Percentiles rank a stretch among this genome's conserved stretches.
Conservation (phyloP, 2,113 vertebrate genomes). For the Dipodomys spectabilis region DNA sequence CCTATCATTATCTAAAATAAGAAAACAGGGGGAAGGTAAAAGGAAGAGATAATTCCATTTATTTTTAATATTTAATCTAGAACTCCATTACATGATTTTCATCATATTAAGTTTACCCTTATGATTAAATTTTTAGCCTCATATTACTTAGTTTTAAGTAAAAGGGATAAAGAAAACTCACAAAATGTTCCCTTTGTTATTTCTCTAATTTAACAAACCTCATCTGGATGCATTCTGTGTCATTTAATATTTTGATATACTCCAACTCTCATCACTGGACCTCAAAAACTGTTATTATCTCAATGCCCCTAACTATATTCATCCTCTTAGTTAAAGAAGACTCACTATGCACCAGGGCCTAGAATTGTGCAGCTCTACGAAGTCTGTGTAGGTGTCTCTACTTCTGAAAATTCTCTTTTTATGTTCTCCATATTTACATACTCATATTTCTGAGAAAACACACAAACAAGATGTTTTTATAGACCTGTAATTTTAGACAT, state of each 20-base stretch:
- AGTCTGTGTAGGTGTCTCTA: neutral
- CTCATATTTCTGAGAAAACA: neutral
- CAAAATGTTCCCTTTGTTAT: conserved; percentile 25
- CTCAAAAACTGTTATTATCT: conserved; percentile 40
- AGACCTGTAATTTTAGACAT: neutral
- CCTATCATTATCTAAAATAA: conserved; percentile 46
- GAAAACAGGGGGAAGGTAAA: neutral
- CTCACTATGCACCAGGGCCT: fast-evolving
- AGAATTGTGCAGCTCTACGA: neutral
- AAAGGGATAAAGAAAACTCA: neutral
- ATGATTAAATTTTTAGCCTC: conserved; percentile 48
- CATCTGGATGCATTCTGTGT: neutral
- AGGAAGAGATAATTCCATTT: conserved; percentile 13
- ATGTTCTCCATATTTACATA: neutral
- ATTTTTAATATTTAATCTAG: conserved; percentile 59
- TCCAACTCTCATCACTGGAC: neutral
- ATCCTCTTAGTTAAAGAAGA: neutral
- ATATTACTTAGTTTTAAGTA: conserved; percentile 48
- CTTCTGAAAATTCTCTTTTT: neutral
- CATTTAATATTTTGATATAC: conserved; percentile 61
- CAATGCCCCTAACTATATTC: neutral
- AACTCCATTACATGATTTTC: conserved; percentile 49
- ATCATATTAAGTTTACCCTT: conserved; percentile 49
- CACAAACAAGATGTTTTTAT: neutral
- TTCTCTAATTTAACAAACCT: neutral